Evolutionary conservation across 92 coral and sea anemone genomes (phyloP).

Genomic region (Phenganax subtilis): DNA sequence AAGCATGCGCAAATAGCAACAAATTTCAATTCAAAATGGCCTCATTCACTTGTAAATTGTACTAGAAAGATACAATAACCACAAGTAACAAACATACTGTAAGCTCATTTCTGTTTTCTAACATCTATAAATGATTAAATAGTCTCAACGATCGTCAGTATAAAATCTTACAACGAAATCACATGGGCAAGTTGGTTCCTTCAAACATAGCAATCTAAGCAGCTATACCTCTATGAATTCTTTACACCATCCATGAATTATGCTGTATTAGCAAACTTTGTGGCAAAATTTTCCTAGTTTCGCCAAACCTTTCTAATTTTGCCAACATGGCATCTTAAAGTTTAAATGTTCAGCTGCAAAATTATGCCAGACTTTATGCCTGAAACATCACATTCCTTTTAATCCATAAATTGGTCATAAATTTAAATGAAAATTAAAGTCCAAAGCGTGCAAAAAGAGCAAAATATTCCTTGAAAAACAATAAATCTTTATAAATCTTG

Average conservation of each 20-base stretch:
- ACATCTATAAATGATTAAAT: background rate
- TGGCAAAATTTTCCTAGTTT: background rate
- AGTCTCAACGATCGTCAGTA: background rate
- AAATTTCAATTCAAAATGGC: background rate
- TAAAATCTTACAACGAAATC: background rate
- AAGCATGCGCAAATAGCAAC: slow-evolving; percentile 7
- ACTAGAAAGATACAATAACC: background rate
- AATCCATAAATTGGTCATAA: background rate
- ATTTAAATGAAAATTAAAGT: background rate
- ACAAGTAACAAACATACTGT: background rate
- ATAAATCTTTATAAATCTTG: too few relatives aligned
- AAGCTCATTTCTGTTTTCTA: background rate
- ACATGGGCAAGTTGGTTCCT: slow-evolving; percentile 15
- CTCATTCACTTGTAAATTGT: background rate
- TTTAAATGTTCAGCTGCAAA: slow-evolving; percentile 1
- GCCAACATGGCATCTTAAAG: background rate
- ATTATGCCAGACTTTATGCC: background rate
- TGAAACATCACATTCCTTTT: background rate
- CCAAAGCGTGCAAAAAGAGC: background rate
- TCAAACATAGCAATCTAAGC: background rate
- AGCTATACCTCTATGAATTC: background rate
- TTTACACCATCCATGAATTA: background rate
- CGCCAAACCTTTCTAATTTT: background rate
- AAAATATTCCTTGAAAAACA: slow-evolving; percentile 4
- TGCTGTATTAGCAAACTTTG: background rate